A percentile compares a stretch with the other conserved stretches of the same genome.
These are phyloP conservation scores for Pangasius sanitwongsei DNA, from an alignment of 2,797 vertebrate genomes.

Conservation along the genomic window DNA sequence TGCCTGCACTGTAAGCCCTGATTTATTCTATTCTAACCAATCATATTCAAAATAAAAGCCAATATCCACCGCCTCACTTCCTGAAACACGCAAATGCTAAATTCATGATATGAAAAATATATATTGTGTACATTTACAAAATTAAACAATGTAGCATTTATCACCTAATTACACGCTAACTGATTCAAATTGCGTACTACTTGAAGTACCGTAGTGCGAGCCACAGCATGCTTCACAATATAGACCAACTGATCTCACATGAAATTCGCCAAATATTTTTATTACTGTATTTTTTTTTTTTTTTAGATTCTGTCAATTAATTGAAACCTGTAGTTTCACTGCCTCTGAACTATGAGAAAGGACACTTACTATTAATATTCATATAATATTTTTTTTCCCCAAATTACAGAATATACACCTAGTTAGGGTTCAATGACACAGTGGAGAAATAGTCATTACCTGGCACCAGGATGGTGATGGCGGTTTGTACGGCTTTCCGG, in stretches of 20 bases:
- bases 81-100: not conserved
- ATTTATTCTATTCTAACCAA: not conserved
- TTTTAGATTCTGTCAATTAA: not conserved
- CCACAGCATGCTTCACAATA: too few relatives aligned
- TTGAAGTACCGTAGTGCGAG: not conserved
- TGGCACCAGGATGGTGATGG: slow-evolving; percentile 97
- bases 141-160: too few relatives aligned
- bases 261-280: too few relatives aligned
- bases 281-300: not conserved
- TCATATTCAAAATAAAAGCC: not conserved
- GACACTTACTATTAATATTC: not conserved
- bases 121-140: not conserved
- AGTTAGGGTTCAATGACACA: not conserved
- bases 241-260: too few relatives aligned
- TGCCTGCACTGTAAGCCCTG: not conserved
- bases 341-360: not conserved
- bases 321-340: not conserved
- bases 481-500: slow-evolving; percentile 96
- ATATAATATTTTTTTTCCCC: not conserved
- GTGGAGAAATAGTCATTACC: slow-evolving; percentile 70
- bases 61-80: not conserved
- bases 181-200: not conserved
- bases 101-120: not conserved
- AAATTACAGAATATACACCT: not conserved
- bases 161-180: too few relatives aligned